phyloP scores from a whole-genome alignment of 2,113 vertebrate species.

The Procavia capensis region DNA sequence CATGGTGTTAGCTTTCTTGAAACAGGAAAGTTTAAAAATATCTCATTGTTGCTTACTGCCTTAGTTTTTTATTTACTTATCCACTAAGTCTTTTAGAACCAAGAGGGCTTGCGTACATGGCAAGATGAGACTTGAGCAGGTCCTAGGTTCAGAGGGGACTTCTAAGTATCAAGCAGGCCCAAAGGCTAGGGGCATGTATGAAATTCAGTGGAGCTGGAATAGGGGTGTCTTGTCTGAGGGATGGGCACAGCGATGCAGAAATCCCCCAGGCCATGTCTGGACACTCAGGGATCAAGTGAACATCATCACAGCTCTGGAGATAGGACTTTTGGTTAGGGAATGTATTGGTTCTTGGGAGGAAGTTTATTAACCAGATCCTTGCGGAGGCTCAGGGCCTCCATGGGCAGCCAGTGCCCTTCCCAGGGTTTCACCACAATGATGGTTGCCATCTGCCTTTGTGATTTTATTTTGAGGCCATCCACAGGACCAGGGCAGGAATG shows the following conservation, averaged over 20 bases:
- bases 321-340: background rate
- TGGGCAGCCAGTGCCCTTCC: background rate
- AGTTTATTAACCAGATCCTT: background rate
- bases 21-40: slow-evolving; percentile 10
- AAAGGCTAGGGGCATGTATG: background rate
- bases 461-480: background rate
- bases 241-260: background rate
- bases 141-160: background rate
- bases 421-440: background rate
- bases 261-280: background rate
- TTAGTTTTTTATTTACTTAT: background rate
- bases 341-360: background rate
- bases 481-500: background rate
- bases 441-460: background rate
- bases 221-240: background rate
- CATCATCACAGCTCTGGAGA: background rate
- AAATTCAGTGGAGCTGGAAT: background rate
- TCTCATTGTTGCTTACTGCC: background rate
- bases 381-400: fast-evolving
- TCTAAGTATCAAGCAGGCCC: background rate
- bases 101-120: background rate
- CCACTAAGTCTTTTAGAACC: background rate
- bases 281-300: background rate
- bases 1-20: background rate
- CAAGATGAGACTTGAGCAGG: background rate